Evolutionary conservation across 2,797 vertebrate genomes (phyloP), one percentile per base, ranked within the genome.

Genomic region (Vireo griseus): DNA sequence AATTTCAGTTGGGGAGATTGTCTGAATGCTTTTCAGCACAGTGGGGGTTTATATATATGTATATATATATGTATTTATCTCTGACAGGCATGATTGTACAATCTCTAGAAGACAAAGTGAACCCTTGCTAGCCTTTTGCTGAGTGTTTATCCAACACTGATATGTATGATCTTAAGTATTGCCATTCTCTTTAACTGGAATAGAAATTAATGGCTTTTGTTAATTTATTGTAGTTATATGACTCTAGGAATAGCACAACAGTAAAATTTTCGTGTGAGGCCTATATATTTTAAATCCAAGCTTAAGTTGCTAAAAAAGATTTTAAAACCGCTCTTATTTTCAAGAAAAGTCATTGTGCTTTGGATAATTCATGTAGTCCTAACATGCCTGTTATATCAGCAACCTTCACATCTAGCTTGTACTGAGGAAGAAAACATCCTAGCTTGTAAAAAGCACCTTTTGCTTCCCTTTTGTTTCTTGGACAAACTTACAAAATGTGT

Each of bases 71-170:
- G 22, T 19, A 62, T 58, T 69, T 90, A 42, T 58, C 68, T 67
- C 55, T 79, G 73, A 65, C 39, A 92, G 31, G 31, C 9, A 51
- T 11, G 28, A 75, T 83, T 84, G 61, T 18, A 45, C n/a, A 65
- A 57, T 44, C n/a, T 90, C n/a, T 51, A 57, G 33, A 62, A 48
- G n/a, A 88, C 37, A 72, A 88, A 88, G 28, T 37, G 33, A 83
- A 84, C 13, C 26, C 31, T 71, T 73, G 28, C 13, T 42, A 73
- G 39, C 5, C 45, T 77, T 61, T 74, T 72, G 55, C 17, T 74
- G 24, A 73, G 15, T 58, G 37, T 76, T 91, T 84, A 90, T 58
- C 52, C 42, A 87, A 65, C 9, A 47, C 2, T 44, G 37, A 67
- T 16, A 81, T 28, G 40, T 78, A 86, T 50, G 3, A 57, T 71